Conservation (phyloP, 2,888 invertebrate genomes). For the Chironomus tentans region DNA sequence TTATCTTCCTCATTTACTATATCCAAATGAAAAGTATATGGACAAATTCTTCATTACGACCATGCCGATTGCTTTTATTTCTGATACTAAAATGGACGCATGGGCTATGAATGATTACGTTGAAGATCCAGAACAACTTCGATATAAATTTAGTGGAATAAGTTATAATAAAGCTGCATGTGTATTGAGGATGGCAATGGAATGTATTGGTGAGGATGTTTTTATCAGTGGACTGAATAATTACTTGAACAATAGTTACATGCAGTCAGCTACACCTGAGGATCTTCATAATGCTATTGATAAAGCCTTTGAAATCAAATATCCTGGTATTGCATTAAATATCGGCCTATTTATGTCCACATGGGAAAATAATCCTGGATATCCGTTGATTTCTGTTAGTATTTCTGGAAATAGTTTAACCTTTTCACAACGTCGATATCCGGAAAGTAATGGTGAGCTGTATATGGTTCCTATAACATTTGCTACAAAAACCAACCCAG, state of each 20-base stretch:
- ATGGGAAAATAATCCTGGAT: constrained; percentile 11
- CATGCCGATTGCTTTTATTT: not conserved
- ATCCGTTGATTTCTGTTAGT: not conserved
- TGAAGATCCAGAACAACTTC: not conserved
- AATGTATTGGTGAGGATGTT: not conserved
- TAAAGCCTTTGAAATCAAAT: not conserved
- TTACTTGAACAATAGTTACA: not conserved
- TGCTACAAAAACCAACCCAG: not conserved
- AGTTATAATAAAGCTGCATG: not conserved
- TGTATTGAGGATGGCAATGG: not conserved
- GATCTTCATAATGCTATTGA: not conserved
- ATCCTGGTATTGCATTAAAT: not conserved
- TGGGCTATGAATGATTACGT: not conserved
- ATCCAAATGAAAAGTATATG: not conserved
- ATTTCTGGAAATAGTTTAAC: not conserved
- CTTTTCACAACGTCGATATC: not conserved
- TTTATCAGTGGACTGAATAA: not conserved
- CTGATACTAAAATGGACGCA: not conserved
- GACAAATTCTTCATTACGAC: not conserved
- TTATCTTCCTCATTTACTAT: not conserved
- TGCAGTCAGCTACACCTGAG: not conserved
- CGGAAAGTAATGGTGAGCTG: not conserved
- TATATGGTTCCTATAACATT: not conserved
- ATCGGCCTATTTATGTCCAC: not conserved
- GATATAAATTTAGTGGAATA: not conserved